Conservation (phyloP, 2,888 invertebrate genomes). For the Calameuta idolon region DNA sequence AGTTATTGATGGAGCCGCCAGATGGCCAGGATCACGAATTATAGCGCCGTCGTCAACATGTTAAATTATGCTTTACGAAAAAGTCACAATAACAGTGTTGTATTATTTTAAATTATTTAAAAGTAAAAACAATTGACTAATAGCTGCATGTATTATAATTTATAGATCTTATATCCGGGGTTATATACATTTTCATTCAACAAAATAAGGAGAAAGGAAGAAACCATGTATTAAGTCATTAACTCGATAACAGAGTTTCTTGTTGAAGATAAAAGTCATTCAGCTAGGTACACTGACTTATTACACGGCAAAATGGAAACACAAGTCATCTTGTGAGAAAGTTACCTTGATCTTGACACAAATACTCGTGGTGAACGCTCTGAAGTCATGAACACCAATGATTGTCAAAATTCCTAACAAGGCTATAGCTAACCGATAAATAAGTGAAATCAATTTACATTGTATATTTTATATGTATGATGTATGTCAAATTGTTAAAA, state of each 20-base stretch:
- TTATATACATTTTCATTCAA: not conserved
- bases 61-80: not conserved
- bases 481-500: not conserved
- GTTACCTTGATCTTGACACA: constrained; percentile 1
- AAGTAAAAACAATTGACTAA: not conserved
- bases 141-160: not conserved
- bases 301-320: not conserved
- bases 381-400: not conserved
- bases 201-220: not conserved
- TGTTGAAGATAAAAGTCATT: not conserved
- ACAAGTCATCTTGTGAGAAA: constrained; percentile 5
- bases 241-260: not conserved
- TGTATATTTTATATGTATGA: not conserved
- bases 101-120: not conserved
- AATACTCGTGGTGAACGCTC: not conserved
- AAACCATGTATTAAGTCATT: not conserved
- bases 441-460: not conserved
- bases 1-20: too few relatives aligned
- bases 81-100: not conserved
- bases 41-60: too few relatives aligned
- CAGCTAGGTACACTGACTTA: not conserved
- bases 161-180: not conserved
- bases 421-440: too few relatives aligned
- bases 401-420: not conserved
- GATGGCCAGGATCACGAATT: too few relatives aligned